Conservation (phyloP, 2,888 invertebrate species). For the Barypeithes pellucidus region DNA sequence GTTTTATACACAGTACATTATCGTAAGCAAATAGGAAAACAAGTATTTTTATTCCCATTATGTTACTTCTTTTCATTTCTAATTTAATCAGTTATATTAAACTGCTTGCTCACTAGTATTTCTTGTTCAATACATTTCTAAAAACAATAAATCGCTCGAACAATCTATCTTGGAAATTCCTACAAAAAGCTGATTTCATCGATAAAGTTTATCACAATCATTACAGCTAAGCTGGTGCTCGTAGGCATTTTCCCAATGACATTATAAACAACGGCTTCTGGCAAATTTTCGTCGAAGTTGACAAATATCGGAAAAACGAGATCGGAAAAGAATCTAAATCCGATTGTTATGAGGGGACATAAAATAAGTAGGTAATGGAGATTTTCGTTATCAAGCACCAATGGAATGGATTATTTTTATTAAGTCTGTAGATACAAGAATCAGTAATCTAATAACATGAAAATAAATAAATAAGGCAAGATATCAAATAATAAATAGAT, state of each 20-base stretch:
- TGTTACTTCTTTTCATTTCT: no score
- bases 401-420: not conserved
- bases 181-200: slow-evolving; percentile 1
- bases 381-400: not conserved
- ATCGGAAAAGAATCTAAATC: slow-evolving; percentile 17
- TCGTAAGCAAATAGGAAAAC: no score
- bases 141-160: not conserved
- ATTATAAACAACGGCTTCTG: not conserved
- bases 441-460: not conserved
- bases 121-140: no score
- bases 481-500: no score
- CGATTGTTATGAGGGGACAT: slow-evolving; percentile 6
- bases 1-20: no score
- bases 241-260: slow-evolving; percentile 10
- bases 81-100: no score
- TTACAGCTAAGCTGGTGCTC: slow-evolving; percentile 5
- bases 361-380: not conserved
- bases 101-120: no score
- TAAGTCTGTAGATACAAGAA: not conserved
- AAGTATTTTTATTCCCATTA: no score
- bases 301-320: slow-evolving; percentile 16
- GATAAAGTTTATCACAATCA: slow-evolving; percentile 10
- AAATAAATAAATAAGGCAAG: no score
- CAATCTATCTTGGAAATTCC: slow-evolving; percentile 1
- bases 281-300: slow-evolving; percentile 17